Evolutionary conservation across 2,888 invertebrate genomes (phyloP), one percentile per base, ranked within the genome.

Genomic region (Agrochola macilenta): DNA sequence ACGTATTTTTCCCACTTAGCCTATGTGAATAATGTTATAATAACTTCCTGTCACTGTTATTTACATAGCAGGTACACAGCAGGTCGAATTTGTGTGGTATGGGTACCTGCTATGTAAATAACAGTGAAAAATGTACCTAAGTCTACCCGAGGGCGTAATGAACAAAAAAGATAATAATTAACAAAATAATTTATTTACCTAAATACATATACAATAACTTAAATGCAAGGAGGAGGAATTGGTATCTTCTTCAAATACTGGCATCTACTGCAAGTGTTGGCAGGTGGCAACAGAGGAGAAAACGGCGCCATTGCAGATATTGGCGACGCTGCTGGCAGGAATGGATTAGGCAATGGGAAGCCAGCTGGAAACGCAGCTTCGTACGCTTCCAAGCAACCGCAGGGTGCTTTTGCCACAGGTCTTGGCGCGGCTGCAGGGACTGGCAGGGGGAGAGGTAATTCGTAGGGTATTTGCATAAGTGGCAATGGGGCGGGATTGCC

Each of bases 181-280:
- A 58, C 39, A 69, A 78, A 82, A 78, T 58, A 78, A 82, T 83
- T 82, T 83, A 83, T 60, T 85, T 0, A 64, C 5, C 1, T 58
- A 52, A 57, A 75, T 52, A 61, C 1, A 46, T 46, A 17, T 52
- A 61, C n/a, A n/a, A n/a, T 46, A 74, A 82, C 39, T 72, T 86
- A 86, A 75, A 95, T 93, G 84, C 90, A 92, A 14, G 95, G 95
- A 0, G 95, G 95, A 0, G 95, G 93, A 5, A 95, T 93, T 2
- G 95, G 94, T 12, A 95, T 94, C 75, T 94, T 95, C 78, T 91
- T 95, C 26, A 95, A 88, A 87, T 91, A 93, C 57, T 93, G 91
- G 60, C 93, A 92, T 14, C 87, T 89, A 43, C 91, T 91, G 17
- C 90, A 88, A 1, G 91, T 88, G 1, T 87, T 87, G 0, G 90